Evolutionary conservation across 30 jellyfish, hydroid and myxozoan genomes (phyloP).

Genomic region (Hydractinia symbiolongicarpus): DNA sequence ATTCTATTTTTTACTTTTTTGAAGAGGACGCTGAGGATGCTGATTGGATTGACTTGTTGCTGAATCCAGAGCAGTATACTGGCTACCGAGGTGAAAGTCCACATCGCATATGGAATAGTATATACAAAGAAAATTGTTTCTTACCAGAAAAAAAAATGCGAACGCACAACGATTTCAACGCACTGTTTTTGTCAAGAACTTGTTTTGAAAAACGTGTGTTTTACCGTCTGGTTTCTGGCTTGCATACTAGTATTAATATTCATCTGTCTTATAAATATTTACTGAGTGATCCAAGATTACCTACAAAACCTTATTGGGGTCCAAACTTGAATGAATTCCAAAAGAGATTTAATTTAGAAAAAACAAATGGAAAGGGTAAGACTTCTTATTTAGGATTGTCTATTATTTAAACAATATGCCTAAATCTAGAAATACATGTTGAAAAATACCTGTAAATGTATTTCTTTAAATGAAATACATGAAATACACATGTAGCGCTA

Average conservation of each 20-base stretch:
- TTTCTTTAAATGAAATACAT: too few relatives aligned
- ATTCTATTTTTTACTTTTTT: not conserved
- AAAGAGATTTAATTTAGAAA: constrained; percentile 71
- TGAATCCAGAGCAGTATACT: constrained; percentile 93
- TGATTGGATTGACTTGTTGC: constrained; percentile 68
- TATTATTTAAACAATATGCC: not conserved
- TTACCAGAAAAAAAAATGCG: constrained; percentile 25
- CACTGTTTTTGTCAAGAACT: constrained; percentile 39
- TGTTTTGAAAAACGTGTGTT: constrained; percentile 86
- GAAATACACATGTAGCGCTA: too few relatives aligned
- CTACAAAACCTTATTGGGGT: constrained; percentile 81
- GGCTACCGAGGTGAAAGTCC: constrained; percentile 91
- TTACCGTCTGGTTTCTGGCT: constrained; percentile 75
- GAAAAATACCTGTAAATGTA: too few relatives aligned
- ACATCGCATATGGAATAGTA: constrained; percentile 82
- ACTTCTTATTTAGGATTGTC: not conserved
- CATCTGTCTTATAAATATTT: constrained; percentile 69
- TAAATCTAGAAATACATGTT: not conserved
- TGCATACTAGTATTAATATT: constrained; percentile 91
- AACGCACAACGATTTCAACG: constrained; percentile 19
- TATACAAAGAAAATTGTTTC: constrained; percentile 90
- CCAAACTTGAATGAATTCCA: constrained; percentile 73
- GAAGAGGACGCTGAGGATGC: constrained; percentile 51
- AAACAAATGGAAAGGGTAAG: constrained; percentile 84
- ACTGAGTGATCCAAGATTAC: constrained; percentile 49